Evolutionary conservation across 2,888 invertebrate genomes (phyloP), one percentile per base, ranked within the genome.

Genomic region (Melangyna quadrimaculata): DNA sequence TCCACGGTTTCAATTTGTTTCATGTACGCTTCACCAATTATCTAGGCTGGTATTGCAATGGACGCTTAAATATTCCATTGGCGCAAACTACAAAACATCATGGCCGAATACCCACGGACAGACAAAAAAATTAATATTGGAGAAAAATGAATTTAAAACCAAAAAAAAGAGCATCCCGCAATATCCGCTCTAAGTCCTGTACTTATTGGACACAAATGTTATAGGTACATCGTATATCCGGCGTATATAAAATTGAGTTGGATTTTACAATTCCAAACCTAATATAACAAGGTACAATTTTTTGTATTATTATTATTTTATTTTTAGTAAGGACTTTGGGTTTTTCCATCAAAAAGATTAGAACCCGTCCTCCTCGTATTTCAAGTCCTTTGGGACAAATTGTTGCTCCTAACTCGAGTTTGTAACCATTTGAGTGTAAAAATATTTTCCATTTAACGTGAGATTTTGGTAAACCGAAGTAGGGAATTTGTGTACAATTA

Each of bases 21-120:
- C 40, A 45, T 72, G 80, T 80, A 78, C 77, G 86, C 86, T 86
- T 73, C 57, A 69, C 48, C 86, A 81, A 86, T 86, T 86, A 86
- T 63, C 70, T 59, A 48, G 55, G 57, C 43, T 70, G 73, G 65
- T 4, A 67, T 48, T 77, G 69, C 17, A 51, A 67, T 35, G 67
- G 24, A 51, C 63, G 55, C 51, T 73, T 73, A 72, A 78, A 81
- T 72, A 70, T 74, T 61, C 51, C 69, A 29, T 24, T 51, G 67
- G 67, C 51, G 24, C 67, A 51, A 67, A 51, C 48, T 67, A 67
- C 67, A 67, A 22, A 67, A 67, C 67, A 67, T 67, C 67, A 67
- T 67, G 67, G 67, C 67, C 17, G 67, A 67, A 24, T 67, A 35
- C 32, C 48, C n/a, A 22, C 17, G 24, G n/a, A 17, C n/a, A 24